phyloP scores from a whole-genome alignment of 2,888 invertebrate genomes.

The Holacanthella duospinosa region DNA sequence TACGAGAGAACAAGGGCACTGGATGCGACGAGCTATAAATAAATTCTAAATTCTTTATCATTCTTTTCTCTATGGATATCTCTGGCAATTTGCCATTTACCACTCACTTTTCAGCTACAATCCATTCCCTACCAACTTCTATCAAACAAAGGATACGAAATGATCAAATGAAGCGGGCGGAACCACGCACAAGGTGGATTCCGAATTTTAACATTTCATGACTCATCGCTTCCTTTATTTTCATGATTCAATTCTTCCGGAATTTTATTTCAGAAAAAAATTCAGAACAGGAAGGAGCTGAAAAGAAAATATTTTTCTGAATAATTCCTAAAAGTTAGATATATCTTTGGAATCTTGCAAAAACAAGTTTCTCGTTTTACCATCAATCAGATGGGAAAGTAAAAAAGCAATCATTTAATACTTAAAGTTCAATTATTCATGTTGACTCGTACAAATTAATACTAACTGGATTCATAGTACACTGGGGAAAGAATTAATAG shows the following conservation, averaged over 20 bases:
- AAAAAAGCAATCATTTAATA: neutral
- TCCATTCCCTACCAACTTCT: neutral
- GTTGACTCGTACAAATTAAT: neutral
- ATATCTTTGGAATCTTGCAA: neutral
- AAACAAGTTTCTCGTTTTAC: neutral
- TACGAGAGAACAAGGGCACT: too few species aligned
- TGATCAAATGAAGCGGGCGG: neutral
- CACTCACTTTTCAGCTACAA: neutral
- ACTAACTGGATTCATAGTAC: too few species aligned
- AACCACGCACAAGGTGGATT: neutral
- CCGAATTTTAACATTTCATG: neutral
- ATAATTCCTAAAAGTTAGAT: neutral
- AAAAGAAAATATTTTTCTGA: too few species aligned
- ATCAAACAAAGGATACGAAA: neutral
- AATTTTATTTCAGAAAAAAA: too few species aligned
- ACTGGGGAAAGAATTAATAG: neutral
- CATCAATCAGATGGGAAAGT: neutral
- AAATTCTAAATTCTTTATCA: neutral
- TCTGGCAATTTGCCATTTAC: neutral
- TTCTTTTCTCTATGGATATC: neutral
- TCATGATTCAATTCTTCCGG: too few species aligned
- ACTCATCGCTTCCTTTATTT: too few species aligned
- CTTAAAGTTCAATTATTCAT: neutral
- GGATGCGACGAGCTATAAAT: slow-evolving; percentile 2
- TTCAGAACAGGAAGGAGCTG: too few species aligned